A percentile compares a stretch with the other conserved stretches of the same genome.
Conservation (phyloP, 1,140 invertebrate species). For the Colletes gigas region DNA sequence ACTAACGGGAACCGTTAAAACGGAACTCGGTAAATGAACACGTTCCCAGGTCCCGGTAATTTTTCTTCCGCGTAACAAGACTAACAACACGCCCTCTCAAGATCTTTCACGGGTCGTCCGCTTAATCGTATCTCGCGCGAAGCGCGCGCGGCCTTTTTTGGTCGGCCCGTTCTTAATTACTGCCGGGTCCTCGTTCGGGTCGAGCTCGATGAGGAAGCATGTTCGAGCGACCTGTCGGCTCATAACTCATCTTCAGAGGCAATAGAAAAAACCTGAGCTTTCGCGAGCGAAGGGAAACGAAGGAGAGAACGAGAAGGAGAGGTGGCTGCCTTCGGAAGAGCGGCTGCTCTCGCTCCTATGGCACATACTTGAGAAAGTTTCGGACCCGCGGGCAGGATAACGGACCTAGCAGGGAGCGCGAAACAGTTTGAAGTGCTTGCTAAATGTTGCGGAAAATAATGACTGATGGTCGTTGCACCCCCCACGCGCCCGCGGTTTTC, state of each 20-base stretch:
- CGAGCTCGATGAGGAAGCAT: slow-evolving; percentile 64
- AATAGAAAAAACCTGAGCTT: slow-evolving; percentile 58
- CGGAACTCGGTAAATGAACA: slow-evolving; percentile 22
- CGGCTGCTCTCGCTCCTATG: slow-evolving; percentile 59
- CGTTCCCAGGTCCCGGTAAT: slow-evolving; percentile 21
- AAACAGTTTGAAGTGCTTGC: slow-evolving; percentile 80
- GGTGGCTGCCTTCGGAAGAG: slow-evolving; percentile 43
- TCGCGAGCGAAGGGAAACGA: slow-evolving; percentile 51
- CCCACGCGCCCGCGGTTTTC: slow-evolving; percentile 24
- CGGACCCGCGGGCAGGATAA: slow-evolving; percentile 63
- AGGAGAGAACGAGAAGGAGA: slow-evolving; percentile 8
- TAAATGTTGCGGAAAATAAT: slow-evolving; percentile 82
- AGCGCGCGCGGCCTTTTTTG: slow-evolving; percentile 50
- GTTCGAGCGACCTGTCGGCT: slow-evolving; percentile 65
- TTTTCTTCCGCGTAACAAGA: slow-evolving; percentile 45
- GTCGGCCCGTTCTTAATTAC: slow-evolving; percentile 62
- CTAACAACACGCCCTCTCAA: slow-evolving; percentile 34
- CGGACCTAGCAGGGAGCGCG: slow-evolving; percentile 73
- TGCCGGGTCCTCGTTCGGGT: slow-evolving; percentile 53
- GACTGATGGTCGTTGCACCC: slow-evolving; percentile 76
- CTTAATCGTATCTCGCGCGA: slow-evolving; percentile 55
- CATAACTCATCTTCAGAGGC: slow-evolving; percentile 76
- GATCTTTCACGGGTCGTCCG: slow-evolving; percentile 14
- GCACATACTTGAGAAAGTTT: slow-evolving; percentile 80
- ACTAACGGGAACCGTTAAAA: not conserved